Conservation (phyloP, 2,888 invertebrate genomes). For the Frankliniella intonsa region DNA sequence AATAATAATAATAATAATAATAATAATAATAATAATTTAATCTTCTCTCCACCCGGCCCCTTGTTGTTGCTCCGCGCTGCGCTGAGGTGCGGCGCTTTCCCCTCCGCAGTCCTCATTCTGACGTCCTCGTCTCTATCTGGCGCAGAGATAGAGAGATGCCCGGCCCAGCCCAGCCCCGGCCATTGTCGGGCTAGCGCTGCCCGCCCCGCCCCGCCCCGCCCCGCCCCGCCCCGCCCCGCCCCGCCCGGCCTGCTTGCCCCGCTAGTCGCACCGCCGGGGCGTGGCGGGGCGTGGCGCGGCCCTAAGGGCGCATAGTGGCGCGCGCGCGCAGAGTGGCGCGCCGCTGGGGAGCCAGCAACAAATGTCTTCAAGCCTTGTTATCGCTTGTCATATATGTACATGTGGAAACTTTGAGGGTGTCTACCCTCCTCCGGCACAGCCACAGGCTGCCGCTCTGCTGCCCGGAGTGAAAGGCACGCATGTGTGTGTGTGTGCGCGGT, state of each 20-base stretch:
- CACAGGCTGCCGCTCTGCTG: not conserved
- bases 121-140: not conserved
- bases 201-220: not conserved
- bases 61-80: too few species aligned
- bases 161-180: not conserved
- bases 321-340: not conserved
- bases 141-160: not conserved
- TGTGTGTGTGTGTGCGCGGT: too few species aligned
- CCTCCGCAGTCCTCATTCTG: not conserved
- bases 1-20: too few species aligned
- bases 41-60: too few species aligned
- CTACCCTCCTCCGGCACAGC: not conserved
- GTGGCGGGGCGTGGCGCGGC: not conserved
- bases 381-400: constrained; percentile 19
- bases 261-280: not conserved
- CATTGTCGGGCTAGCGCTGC: not conserved
- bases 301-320: too few species aligned
- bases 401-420: constrained; percentile 8
- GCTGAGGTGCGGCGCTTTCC: too few species aligned
- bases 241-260: not conserved
- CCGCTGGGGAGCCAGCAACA: not conserved
- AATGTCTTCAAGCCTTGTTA: constrained; percentile 23
- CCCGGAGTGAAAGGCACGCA: not conserved
- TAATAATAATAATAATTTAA: too few species aligned
- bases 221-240: not conserved